These are phyloP conservation scores for Falco columbarius DNA, from an alignment of 2,797 vertebrate genomes.

Conservation along the genomic window DNA sequence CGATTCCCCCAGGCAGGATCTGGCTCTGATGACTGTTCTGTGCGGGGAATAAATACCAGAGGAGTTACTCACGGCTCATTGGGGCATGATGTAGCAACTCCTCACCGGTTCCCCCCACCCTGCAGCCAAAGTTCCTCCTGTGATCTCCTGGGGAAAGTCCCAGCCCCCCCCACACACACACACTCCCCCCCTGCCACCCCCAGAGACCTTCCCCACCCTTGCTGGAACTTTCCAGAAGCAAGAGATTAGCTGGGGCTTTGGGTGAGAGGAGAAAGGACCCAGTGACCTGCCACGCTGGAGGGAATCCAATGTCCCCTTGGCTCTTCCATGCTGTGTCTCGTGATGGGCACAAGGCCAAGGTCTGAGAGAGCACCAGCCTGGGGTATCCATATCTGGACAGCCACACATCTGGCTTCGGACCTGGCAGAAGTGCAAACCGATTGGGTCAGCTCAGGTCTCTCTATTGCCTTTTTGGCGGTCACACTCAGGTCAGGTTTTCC, in stretches of 20 bases:
- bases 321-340: not conserved
- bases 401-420: not conserved
- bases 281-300: not conserved
- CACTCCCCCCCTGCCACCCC: slow-evolving; percentile 27
- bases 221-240: slow-evolving; percentile 63
- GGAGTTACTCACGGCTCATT: slow-evolving; percentile 63
- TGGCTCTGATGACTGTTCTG: slow-evolving; percentile 65
- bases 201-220: slow-evolving; percentile 35
- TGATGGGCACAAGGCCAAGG: not conserved
- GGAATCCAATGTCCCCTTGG: not conserved
- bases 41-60: slow-evolving; percentile 66
- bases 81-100: slow-evolving; percentile 73
- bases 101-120: slow-evolving; percentile 65
- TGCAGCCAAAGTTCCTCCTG: slow-evolving; percentile 67
- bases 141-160: slow-evolving; percentile 68
- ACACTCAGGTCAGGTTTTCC: not conserved
- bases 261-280: slow-evolving; percentile 46
- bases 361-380: not conserved
- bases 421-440: not conserved
- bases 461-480: not conserved
- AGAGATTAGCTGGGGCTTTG: slow-evolving; percentile 14
- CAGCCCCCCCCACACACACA: not conserved
- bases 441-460: not conserved
- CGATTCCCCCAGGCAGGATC: slow-evolving; percentile 56
- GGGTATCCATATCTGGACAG: not conserved